Conservation (phyloP, 2,113 vertebrate genomes). For the Scopus umbretta region DNA sequence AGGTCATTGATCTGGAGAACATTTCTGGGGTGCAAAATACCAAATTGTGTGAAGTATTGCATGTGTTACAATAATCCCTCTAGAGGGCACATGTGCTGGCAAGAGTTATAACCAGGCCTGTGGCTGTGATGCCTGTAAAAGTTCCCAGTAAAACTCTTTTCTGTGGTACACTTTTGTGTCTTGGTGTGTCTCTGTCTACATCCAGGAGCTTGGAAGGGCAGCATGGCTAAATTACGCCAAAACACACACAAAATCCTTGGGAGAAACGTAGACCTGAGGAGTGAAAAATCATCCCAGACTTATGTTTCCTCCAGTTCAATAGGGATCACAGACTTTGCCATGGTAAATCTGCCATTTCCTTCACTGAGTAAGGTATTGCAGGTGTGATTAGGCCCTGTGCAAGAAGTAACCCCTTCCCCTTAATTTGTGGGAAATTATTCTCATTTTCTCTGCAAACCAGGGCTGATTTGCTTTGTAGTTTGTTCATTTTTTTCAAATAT, state of each 20-base stretch:
- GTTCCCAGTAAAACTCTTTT: not conserved
- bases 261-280: not conserved
- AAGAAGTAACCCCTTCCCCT: not conserved
- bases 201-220: not conserved
- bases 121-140: not conserved
- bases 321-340: not conserved
- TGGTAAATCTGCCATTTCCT: not conserved
- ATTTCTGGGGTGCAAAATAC: not conserved
- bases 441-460: not conserved
- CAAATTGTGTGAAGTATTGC: too few species aligned
- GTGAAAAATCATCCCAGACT: not conserved
- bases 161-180: not conserved
- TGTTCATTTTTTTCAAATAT: not conserved
- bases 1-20: not conserved
- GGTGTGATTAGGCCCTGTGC: not conserved
- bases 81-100: not conserved
- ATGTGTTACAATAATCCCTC: not conserved
- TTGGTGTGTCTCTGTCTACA: accelerated
- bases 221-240: not conserved
- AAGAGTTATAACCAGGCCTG: not conserved
- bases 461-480: not conserved
- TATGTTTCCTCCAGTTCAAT: not conserved
- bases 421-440: not conserved
- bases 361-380: not conserved
- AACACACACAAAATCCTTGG: not conserved